phyloP scores from a whole-genome alignment of 2,888 invertebrate genomes.

The Liposcelis brunnea region DNA sequence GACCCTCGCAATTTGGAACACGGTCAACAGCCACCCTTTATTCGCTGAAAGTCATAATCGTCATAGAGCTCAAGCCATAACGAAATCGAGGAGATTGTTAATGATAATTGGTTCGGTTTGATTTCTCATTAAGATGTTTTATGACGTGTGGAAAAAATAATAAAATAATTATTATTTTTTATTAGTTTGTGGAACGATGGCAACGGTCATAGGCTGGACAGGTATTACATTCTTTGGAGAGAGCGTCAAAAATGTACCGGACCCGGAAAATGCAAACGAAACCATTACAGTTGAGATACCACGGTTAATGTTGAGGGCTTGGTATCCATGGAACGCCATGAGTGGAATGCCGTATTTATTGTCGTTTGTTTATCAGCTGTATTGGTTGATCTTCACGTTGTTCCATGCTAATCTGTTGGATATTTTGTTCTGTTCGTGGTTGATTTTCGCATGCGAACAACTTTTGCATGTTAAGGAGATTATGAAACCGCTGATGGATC shows the following conservation, averaged over 20 bases:
- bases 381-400: slow-evolving; percentile 49
- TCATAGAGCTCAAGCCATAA: background rate
- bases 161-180: slow-evolving; percentile 39
- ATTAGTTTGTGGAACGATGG: slow-evolving; percentile 48
- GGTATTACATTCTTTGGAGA: slow-evolving; percentile 66
- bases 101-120: background rate
- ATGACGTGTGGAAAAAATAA: background rate
- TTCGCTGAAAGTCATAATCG: slow-evolving; percentile 49
- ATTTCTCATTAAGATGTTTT: slow-evolving; percentile 1
- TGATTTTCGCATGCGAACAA: slow-evolving; percentile 74
- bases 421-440: slow-evolving; percentile 67
- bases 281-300: slow-evolving; percentile 51
- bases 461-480: slow-evolving; percentile 70
- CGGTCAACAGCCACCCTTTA: slow-evolving; percentile 44
- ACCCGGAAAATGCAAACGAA: slow-evolving; percentile 51
- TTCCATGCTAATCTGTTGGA: slow-evolving; percentile 42
- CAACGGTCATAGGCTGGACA: slow-evolving; percentile 51
- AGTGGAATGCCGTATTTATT: slow-evolving; percentile 47
- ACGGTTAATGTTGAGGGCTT: slow-evolving; percentile 53
- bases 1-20: slow-evolving; percentile 68
- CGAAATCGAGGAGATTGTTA: background rate
- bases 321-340: slow-evolving; percentile 63
- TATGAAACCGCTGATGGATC: slow-evolving; percentile 73
- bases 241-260: slow-evolving; percentile 45
- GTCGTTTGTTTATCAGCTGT: slow-evolving; percentile 48